phyloP scores from a whole-genome alignment of 2,113 vertebrate species.

The Oncorhynchus nerka region DNA sequence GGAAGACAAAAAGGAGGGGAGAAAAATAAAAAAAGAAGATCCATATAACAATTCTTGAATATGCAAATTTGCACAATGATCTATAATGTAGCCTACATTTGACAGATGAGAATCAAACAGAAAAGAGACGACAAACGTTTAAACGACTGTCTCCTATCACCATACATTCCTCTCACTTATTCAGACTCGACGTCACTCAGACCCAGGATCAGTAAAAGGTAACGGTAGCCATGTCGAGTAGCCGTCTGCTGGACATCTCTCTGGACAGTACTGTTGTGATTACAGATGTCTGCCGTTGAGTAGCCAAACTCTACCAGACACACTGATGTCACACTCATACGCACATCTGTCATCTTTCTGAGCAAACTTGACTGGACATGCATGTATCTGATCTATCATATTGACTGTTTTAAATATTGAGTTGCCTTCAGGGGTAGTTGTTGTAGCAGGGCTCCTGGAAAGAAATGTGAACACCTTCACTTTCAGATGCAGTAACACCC shows the following conservation, averaged over 20 bases:
- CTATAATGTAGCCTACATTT: background rate
- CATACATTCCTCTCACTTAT: background rate
- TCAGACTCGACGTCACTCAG: no score
- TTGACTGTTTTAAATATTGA: background rate
- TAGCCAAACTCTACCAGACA: constrained; percentile 41
- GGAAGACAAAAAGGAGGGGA: background rate
- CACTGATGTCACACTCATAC: background rate
- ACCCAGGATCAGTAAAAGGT: background rate
- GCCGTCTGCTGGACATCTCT: background rate
- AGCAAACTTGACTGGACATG: background rate
- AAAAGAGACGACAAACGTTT: background rate
- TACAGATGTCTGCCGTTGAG: constrained; percentile 71
- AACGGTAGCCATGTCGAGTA: background rate
- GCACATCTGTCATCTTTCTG: background rate
- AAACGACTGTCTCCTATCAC: background rate
- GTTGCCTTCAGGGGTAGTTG: background rate
- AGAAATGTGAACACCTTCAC: no score
- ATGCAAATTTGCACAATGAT: background rate
- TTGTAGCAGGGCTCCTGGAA: no score
- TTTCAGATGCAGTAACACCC: no score
- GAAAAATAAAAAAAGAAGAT: background rate
- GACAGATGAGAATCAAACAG: background rate
- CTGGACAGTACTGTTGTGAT: constrained; percentile 56
- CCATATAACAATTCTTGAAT: background rate
- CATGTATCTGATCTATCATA: background rate